Conservation (phyloP, 2,113 vertebrate genomes). For the Kryptolebias marmoratus region DNA sequence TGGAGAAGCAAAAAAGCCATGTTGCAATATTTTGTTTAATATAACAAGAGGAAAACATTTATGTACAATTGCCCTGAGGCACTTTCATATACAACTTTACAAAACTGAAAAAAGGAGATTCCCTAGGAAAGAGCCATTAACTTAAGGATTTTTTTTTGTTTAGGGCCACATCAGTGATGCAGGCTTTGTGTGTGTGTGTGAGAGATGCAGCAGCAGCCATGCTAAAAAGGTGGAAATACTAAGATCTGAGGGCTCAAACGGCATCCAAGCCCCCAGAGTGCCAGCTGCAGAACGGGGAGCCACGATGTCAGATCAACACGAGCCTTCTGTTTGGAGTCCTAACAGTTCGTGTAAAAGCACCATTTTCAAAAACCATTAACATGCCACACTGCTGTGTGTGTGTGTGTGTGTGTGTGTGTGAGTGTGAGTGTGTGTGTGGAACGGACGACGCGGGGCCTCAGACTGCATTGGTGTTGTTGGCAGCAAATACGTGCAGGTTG, state of each 20-base stretch:
- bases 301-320: background rate
- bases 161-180: conserved; percentile 54
- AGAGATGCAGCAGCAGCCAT: conserved; percentile 59
- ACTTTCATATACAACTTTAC: conserved; percentile 74
- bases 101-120: conserved; percentile 68
- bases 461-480: conserved; percentile 97
- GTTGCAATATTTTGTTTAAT: conserved; percentile 75
- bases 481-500: conserved; percentile 95
- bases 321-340: conserved; percentile 12
- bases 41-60: conserved; percentile 74
- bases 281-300: conserved; percentile 8
- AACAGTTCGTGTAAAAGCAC: conserved; percentile 53
- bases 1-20: background rate
- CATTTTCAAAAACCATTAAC: conserved; percentile 16
- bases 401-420: conserved; percentile 17
- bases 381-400: conserved; percentile 1
- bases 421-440: conserved; percentile 4
- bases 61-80: conserved; percentile 70
- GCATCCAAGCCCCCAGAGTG: conserved; percentile 54
- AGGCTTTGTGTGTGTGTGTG: conserved; percentile 43
- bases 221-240: conserved; percentile 51
- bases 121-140: conserved; percentile 44
- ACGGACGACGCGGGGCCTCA: conserved; percentile 73
- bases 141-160: conserved; percentile 19
- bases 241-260: conserved; percentile 42